A percentile compares a stretch with the other conserved stretches of the same genome.
These are phyloP conservation scores for Agonopterix subpropinquella DNA, from an alignment of 2,888 invertebrate genomes.

Conservation along the genomic window DNA sequence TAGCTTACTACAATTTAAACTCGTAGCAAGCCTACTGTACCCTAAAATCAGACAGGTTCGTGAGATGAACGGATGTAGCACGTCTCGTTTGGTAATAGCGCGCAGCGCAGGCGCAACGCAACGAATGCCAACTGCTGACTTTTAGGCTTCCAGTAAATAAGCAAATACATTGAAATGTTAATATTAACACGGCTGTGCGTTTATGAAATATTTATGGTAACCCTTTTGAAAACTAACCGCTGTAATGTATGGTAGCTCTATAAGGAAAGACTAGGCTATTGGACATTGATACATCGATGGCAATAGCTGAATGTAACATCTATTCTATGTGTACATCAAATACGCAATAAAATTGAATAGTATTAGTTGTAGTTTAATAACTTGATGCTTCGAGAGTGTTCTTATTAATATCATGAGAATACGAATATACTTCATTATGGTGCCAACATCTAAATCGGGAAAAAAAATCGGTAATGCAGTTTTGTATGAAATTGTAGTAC, in stretches of 20 bases:
- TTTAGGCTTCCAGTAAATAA: constrained; percentile 15
- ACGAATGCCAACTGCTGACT: constrained; percentile 24
- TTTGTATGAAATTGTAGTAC: too few species aligned
- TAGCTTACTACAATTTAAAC: too few species aligned
- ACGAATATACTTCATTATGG: too few species aligned
- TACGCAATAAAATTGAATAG: too few species aligned
- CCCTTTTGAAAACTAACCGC: constrained; percentile 11
- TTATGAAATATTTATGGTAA: constrained; percentile 14
- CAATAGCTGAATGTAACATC: neutral
- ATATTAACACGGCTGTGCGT: constrained; percentile 7
- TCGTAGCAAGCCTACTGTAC: constrained; percentile 2
- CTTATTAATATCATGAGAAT: too few species aligned
- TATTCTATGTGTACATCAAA: too few species aligned
- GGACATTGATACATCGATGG: neutral
- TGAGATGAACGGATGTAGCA: constrained; percentile 13
- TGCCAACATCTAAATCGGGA: too few species aligned
- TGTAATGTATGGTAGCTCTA: constrained; percentile 1
- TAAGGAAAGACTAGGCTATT: neutral
- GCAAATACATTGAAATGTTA: constrained; percentile 8
- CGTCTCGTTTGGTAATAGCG: constrained; percentile 10
- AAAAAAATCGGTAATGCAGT: too few species aligned
- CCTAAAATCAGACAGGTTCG: constrained; percentile 4
- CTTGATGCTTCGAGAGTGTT: too few species aligned
- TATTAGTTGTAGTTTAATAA: too few species aligned
- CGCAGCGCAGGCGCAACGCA: too few species aligned